Percentiles rank a stretch among this genome's conserved stretches.
phyloP scores from a whole-genome alignment of 2,888 invertebrate genomes.

The Anodontia alba region DNA sequence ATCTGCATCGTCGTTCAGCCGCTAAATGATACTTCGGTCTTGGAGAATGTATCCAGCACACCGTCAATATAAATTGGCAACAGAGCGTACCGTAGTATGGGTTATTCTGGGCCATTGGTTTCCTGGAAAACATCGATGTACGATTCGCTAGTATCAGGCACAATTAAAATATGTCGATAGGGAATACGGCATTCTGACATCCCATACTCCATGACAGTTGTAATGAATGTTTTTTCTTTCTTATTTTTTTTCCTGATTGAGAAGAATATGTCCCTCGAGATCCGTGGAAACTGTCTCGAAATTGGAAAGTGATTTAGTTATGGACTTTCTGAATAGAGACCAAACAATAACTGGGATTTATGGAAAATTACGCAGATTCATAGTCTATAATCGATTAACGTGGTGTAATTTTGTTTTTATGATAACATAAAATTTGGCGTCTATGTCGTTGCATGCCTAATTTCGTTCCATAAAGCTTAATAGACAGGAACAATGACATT shows the following conservation, averaged over 20 bases:
- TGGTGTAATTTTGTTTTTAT: constrained; percentile 12
- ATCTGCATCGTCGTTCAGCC: too few species aligned
- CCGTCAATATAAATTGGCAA: too few species aligned
- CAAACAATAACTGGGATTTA: constrained; percentile 15
- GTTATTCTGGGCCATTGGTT: too few species aligned
- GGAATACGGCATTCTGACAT: constrained; percentile 1
- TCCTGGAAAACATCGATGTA: too few species aligned
- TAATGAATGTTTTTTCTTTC: constrained; percentile 5
- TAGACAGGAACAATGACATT: not conserved
- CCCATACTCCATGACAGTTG: not conserved
- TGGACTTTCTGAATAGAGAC: not conserved
- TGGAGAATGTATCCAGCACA: too few species aligned
- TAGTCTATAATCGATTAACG: not conserved
- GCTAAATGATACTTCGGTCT: too few species aligned
- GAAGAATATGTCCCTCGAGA: not conserved
- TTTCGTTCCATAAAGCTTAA: not conserved
- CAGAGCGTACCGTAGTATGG: too few species aligned
- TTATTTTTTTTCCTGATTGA: not conserved
- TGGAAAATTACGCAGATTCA: constrained; percentile 1
- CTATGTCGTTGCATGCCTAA: not conserved
- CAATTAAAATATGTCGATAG: not conserved
- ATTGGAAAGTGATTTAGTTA: constrained; percentile 13
- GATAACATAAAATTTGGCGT: constrained; percentile 5
- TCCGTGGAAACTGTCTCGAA: not conserved
- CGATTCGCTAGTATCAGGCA: too few species aligned